phyloP scores from a whole-genome alignment of 2,797 vertebrate species.

The Enteromius anoplus region DNA sequence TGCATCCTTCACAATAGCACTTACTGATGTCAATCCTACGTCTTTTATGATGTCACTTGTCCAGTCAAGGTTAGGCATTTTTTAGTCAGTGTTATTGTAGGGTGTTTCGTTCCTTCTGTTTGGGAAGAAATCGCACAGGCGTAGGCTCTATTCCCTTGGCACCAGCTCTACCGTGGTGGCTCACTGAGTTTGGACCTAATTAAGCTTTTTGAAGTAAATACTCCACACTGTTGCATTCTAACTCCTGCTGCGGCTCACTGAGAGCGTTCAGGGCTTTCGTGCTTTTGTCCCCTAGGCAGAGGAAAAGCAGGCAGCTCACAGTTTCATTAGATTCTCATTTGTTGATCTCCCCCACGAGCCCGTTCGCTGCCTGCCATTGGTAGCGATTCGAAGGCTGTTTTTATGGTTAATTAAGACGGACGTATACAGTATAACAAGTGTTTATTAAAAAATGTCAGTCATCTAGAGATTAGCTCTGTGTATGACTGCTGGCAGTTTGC shows the following conservation, averaged over 20 bases:
- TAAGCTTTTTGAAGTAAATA: slow-evolving; percentile 64
- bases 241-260: slow-evolving; percentile 52
- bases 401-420: slow-evolving; percentile 62
- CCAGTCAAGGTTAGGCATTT: slow-evolving; percentile 8
- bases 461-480: slow-evolving; percentile 28
- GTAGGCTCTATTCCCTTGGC: slow-evolving; percentile 47
- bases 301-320: slow-evolving; percentile 40
- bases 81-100: slow-evolving; percentile 27
- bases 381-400: slow-evolving; percentile 51
- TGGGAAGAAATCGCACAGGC: slow-evolving; percentile 42
- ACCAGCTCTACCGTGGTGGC: slow-evolving; percentile 50
- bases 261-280: slow-evolving; percentile 35
- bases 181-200: slow-evolving; percentile 62
- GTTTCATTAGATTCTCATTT: slow-evolving; percentile 64
- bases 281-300: slow-evolving; percentile 50
- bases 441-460: slow-evolving; percentile 56
- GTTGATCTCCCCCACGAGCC: slow-evolving; percentile 60
- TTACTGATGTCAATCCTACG: slow-evolving; percentile 18
- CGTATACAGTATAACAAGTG: slow-evolving; percentile 48
- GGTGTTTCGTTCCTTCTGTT: slow-evolving; percentile 35
- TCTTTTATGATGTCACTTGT: slow-evolving; percentile 7
- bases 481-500: slow-evolving; percentile 8
- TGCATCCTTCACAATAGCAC: slow-evolving; percentile 5
- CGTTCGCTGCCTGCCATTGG: slow-evolving; percentile 45
- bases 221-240: slow-evolving; percentile 57